phyloP scores from a whole-genome alignment of 2,113 vertebrate species.

The Struthio camelus region DNA sequence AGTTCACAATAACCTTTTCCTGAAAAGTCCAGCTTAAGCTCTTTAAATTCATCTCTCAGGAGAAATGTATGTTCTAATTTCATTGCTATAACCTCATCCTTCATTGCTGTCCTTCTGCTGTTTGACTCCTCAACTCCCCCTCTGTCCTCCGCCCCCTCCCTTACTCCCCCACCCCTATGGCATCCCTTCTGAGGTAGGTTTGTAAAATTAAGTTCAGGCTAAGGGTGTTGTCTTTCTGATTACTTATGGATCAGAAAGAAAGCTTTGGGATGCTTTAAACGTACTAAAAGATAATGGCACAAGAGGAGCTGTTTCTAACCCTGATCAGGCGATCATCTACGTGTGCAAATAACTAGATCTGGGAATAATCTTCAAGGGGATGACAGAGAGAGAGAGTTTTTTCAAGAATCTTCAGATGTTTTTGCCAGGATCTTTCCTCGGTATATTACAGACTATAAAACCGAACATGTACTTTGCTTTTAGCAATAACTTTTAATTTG shows the following conservation, averaged over 20 bases:
- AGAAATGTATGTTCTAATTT: background rate
- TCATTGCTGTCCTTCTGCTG: background rate
- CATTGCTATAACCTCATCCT: accelerated
- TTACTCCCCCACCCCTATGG: background rate
- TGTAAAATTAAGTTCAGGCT: background rate
- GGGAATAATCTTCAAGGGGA: background rate
- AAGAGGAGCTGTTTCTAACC: background rate
- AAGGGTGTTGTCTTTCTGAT: background rate
- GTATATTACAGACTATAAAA: no score
- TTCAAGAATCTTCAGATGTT: background rate
- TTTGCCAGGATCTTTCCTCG: background rate
- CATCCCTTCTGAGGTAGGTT: background rate
- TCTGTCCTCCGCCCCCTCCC: no score
- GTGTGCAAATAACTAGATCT: background rate
- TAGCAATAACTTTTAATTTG: background rate
- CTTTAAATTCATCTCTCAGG: background rate
- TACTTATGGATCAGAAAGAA: background rate
- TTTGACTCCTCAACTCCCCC: background rate
- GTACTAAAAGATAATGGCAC: background rate
- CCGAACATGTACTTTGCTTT: background rate
- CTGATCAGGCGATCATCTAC: background rate
- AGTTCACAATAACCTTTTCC: background rate
- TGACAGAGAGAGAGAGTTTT: background rate
- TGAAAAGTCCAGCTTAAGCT: background rate
- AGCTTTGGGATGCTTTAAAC: background rate